Evolutionary conservation across 35 echinoderm and acorn worm species (phyloP), one percentile per base, ranked within the genome.

Genomic region (Ophiothrix spiculata): DNA sequence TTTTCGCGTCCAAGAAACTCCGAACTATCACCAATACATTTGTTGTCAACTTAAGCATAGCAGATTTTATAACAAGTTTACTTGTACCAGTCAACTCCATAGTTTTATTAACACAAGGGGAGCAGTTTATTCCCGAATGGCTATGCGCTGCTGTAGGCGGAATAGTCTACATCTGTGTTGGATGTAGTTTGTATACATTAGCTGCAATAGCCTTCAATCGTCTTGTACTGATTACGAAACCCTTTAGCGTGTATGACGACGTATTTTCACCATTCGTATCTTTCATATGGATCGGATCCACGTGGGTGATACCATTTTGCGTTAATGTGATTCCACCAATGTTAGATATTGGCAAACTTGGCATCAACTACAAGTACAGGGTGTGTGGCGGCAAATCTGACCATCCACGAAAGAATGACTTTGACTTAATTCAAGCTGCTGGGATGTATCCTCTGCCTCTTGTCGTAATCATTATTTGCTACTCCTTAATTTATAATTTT

Each of bases 301-400:
- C 77, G 32, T 79, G 77, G 77, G 31, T 79, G 8, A 12, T 79
- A 23, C 77, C 77, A 33, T 25, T 79, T 79, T 37, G 19, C 42
- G 75, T 93, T 33, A 69, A 40, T 0, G 75, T 85, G 32, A 73
- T 93, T 32, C 91, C 91, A 75, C 73, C 73, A 2, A 29, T 56
- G 10, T 32, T 80, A 15, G 75, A 77, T n/a, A 16, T 84, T 6
- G 91, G 91, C 19, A 56, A 83, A 0, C 54, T 93, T 15, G 91
- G 91, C 15, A 89, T 89, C 63, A 88, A 93, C 76, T 49, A 39
- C 31, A 69, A 42, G 54, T 93, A 89, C 86, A 81, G 87, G 17
- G 80, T 88, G 23, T 93, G 91, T 40, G 82, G 87, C 15, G 81
- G 84, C 19, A 46, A 83, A 10, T 85, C 91, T 29, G 28, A 29